These are phyloP conservation scores for Bufotes viridis DNA, from an alignment of 2,797 vertebrate species.

Conservation along the genomic window DNA sequence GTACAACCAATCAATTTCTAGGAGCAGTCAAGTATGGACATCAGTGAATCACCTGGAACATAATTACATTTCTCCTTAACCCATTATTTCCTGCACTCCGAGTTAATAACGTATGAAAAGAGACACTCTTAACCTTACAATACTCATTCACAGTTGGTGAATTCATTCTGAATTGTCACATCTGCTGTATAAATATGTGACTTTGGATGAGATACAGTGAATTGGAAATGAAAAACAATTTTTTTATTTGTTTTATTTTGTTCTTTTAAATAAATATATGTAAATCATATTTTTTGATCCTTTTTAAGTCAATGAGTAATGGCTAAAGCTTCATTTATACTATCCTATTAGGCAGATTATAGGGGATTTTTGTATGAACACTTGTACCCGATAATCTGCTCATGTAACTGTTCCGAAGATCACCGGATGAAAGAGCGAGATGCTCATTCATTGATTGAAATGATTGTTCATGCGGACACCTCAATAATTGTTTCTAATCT, in stretches of 20 bases:
- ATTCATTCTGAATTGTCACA: not conserved
- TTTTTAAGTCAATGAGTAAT: not conserved
- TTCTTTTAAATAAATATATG: not conserved
- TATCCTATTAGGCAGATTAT: too few relatives aligned
- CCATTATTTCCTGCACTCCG: slow-evolving; percentile 32
- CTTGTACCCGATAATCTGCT: too few relatives aligned
- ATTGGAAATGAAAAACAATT: not conserved
- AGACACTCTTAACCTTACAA: slow-evolving; percentile 34
- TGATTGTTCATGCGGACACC: too few relatives aligned
- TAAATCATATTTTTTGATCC: not conserved
- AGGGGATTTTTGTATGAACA: too few relatives aligned
- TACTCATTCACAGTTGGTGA: slow-evolving; percentile 23
- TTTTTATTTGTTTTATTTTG: not conserved
- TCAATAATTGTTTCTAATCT: too few relatives aligned
- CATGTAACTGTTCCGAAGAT: too few relatives aligned
- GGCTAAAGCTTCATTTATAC: too few relatives aligned
- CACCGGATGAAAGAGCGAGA: too few relatives aligned
- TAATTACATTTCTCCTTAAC: slow-evolving; percentile 59
- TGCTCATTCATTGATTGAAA: too few relatives aligned
- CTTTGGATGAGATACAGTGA: not conserved
- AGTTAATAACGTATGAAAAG: slow-evolving; percentile 40
- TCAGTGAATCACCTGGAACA: slow-evolving; percentile 50
- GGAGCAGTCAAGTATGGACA: slow-evolving; percentile 42
- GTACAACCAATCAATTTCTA: slow-evolving; percentile 60
- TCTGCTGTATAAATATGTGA: not conserved